Base-by-base conservation (phyloP, 1,140 invertebrate species). In the Diachasma alloeum region DNA sequence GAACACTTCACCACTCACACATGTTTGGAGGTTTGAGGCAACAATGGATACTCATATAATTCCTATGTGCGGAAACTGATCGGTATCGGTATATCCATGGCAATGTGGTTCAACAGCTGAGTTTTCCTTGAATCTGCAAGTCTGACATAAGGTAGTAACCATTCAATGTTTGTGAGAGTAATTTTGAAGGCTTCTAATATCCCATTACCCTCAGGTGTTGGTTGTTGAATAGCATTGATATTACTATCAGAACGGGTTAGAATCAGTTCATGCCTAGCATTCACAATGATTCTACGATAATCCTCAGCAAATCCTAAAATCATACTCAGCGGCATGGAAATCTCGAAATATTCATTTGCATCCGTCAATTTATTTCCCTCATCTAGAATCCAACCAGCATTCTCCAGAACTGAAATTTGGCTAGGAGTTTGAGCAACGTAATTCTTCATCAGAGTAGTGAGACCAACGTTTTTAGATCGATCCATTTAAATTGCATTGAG, bases 221-320 rank as follows among this genome's bases (percentile, higher is more conserved):
- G 71, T 37, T 78, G 71, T 31, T 73, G 36, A 19, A 74, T 31
- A 15, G 74, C 71, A 76, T 83, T 81, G 4, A 75, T 24, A 83
- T 88, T 82, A 8, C 71, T 82, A 42, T 80, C 84, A 8, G 83
- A 59, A 76, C 86, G 80, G 26, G 85, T 84, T 26, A 90, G 78
- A 81, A 90, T 83, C 17, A 91, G 70, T 81, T 91, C 87, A 81
- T 90, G 88, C 81, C 88, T 87, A 69, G 80, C 81, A 79, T 90
- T 90, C 6, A 88, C 63, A 22, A 90, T 79, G 46, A 91, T 85
- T 83, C 86, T 86, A 68, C 81, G 80, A 83, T 89, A 91, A 81
- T 91, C 89, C 81, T 91, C 87, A 66, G 86, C 86, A 81, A 91
- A 90, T 17, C 88, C 87, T 0, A 89, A 76, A 0, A 90, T 48